Percentiles rank a stretch among this genome's conserved stretches.
Conservation (phyloP, 2,113 vertebrate genomes). For the Tursiops truncatus region DNA sequence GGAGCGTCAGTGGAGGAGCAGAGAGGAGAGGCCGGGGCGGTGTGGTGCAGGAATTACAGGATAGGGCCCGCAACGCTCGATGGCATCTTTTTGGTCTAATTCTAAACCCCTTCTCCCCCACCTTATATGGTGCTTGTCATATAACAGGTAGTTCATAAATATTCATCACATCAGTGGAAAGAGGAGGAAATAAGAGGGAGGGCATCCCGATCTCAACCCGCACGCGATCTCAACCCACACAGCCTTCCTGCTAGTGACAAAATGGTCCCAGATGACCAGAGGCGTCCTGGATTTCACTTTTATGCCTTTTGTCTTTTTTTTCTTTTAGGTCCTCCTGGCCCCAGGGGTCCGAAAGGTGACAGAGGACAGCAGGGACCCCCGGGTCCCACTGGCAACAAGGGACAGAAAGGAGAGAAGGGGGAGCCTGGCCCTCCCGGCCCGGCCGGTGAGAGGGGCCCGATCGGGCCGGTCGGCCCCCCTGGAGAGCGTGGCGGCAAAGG, state of each 20-base stretch:
- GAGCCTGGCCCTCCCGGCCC: constrained; percentile 88
- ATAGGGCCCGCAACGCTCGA: background rate
- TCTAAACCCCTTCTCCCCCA: background rate
- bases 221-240: background rate
- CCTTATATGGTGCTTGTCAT: background rate
- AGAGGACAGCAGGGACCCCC: constrained; percentile 90
- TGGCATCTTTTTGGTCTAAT: background rate
- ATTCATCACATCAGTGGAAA: background rate
- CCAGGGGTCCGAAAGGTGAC: constrained; percentile 94
- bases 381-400: constrained; percentile 91
- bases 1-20: fast-evolving
- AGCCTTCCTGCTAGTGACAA: background rate
- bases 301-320: background rate
- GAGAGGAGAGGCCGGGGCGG: background rate
- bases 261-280: fast-evolving
- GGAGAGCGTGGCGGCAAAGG: constrained; percentile 93
- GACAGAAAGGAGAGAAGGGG: constrained; percentile 95
- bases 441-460: constrained; percentile 90
- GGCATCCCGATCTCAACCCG: background rate
- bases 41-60: background rate
- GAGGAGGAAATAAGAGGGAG: background rate
- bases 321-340: constrained; percentile 95
- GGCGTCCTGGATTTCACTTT: background rate
- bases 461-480: constrained; percentile 88
- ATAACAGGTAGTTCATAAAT: background rate